Evolutionary conservation across 2,113 vertebrate genomes (phyloP), one percentile per base, ranked within the genome.

Genomic region (Gambusia affinis): DNA sequence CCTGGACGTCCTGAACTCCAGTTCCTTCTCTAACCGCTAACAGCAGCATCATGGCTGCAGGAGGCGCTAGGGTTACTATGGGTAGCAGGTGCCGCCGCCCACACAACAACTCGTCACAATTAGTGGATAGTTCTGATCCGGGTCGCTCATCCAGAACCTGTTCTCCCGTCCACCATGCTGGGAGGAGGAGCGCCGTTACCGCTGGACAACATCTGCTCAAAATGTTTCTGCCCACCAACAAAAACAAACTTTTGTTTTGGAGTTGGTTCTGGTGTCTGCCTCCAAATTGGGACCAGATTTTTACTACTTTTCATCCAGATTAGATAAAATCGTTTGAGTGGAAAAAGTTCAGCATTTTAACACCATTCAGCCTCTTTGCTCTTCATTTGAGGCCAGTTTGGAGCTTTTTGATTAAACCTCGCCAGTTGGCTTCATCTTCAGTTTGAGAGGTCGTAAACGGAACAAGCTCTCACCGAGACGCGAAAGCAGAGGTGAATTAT

Each of bases 41-140:
- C 15, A 47, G 14, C 15, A 0, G 11, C 61, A 63, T 8, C 61
- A 22, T 19, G 27, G 3, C 54, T 63, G 73, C 65, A 64, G 74
- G 33, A 44, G 75, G 72, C 17, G 62, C 73, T 44, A 12, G 64
- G 54, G 62, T 35, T 35, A 17, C 5, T n/a, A 54, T 8, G 6
- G 71, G 76, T 81, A 44, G 66, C 51, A 65, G 64, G 85, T 75
- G 72, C 82, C 78, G 22, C 31, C 70, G 63, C 72, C 60, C 76
- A 86, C 67, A 75, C 44, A 47, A 47, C 15, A 47, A 4, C 69
- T 72, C 71, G 83, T 31, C 72, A 73, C 73, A 91, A 89, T 85
- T 69, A 86, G 74, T 75, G 15, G 15, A 1, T 47, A 8, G 22
- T 54, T 54, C 51, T 54, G 51, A 54, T 54, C 51, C 51, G 24